Evolutionary conservation across 1,140 invertebrate species (phyloP).

Genomic region (Phortica variegata): DNA sequence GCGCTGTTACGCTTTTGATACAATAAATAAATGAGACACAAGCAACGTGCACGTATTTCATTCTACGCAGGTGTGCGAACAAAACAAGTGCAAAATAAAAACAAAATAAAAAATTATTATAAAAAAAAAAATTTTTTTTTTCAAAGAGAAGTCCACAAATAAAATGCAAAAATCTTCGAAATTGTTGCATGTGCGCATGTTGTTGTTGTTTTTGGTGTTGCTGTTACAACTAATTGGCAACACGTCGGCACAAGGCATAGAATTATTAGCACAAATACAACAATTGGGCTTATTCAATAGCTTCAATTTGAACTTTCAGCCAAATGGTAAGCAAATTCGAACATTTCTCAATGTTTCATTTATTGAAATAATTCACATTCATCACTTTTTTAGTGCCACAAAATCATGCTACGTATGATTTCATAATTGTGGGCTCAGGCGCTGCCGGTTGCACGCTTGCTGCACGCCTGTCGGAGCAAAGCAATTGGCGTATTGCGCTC

Average conservation of each 20-base stretch:
- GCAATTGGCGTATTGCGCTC: conserved; percentile 60
- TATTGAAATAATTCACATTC: background rate
- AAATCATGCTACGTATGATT: conserved; percentile 66
- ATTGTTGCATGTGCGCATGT: too few relatives aligned
- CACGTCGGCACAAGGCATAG: background rate
- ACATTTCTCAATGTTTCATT: background rate
- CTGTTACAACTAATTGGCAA: background rate
- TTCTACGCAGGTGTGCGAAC: too few relatives aligned
- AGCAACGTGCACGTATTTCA: too few relatives aligned
- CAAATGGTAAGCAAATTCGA: conserved; percentile 22
- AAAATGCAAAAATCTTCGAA: too few relatives aligned
- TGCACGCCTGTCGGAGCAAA: conserved; percentile 65
- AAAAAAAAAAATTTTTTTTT: too few relatives aligned
- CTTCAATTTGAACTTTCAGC: conserved; percentile 22
- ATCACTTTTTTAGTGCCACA: conserved; percentile 25
- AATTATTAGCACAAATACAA: conserved; percentile 25
- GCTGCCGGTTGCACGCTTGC: conserved; percentile 81
- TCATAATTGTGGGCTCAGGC: conserved; percentile 85
- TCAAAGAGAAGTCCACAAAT: too few relatives aligned
- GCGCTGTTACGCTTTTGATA: too few relatives aligned
- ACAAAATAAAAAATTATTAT: too few relatives aligned
- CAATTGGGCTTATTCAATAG: conserved; percentile 35
- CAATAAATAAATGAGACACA: too few relatives aligned
- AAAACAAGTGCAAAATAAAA: too few relatives aligned
- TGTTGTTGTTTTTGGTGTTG: too few relatives aligned